A percentile compares a stretch with the other conserved stretches of the same genome.
Conservation (phyloP, 2,113 vertebrate species). For the Buteo buteo region DNA sequence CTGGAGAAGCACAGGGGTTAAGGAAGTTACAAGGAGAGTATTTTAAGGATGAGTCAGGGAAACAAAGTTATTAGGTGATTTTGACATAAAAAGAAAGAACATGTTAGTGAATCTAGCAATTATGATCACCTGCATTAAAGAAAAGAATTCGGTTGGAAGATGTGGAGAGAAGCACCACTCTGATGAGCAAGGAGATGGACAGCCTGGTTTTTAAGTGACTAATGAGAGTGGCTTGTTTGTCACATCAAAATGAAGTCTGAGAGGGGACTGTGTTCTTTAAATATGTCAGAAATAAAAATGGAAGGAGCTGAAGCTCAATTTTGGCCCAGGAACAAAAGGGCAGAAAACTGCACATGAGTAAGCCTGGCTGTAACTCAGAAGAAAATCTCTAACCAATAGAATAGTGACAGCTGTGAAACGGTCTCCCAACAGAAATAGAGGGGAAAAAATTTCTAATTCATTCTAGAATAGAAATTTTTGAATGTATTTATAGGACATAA, state of each 20-base stretch:
- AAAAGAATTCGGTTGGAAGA: background rate
- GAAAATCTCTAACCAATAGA: background rate
- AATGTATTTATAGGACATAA: background rate
- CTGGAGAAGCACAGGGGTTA: accelerated
- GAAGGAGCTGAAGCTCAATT: background rate
- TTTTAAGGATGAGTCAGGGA: background rate
- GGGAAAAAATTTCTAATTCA: background rate
- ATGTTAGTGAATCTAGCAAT: background rate
- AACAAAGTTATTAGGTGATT: background rate
- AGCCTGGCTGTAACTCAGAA: background rate
- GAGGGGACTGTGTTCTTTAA: background rate
- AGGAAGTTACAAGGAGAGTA: background rate
- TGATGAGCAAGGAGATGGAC: background rate
- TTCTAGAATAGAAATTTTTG: background rate
- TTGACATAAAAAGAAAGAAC: background rate
- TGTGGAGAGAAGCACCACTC: background rate
- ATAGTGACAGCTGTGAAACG: background rate
- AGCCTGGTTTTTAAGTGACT: background rate
- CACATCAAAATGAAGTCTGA: background rate
- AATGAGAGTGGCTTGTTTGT: background rate
- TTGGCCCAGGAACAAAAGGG: background rate
- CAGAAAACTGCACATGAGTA: background rate
- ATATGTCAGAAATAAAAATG: background rate
- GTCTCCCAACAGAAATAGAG: background rate
- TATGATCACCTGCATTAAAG: background rate